Evolutionary conservation across 2,797 vertebrate genomes (phyloP).

Genomic region (Clarias platycephalus): DNA sequence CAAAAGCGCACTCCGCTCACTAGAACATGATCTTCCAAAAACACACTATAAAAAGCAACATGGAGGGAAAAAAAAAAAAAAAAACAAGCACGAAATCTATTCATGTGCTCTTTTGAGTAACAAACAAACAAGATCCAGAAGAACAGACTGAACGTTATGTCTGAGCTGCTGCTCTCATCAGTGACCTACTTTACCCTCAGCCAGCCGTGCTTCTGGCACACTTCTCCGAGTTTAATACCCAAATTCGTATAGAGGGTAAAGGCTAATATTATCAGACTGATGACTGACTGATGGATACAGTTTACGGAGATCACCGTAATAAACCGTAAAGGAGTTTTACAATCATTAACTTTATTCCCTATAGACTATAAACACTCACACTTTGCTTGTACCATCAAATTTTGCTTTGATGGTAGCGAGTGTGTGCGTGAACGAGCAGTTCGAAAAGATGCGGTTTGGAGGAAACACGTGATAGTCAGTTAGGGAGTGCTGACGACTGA

Average conservation of each 20-base stretch:
- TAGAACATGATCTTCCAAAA: slow-evolving; percentile 25
- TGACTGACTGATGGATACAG: background rate
- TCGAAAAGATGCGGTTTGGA: too few species aligned
- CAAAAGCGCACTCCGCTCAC: slow-evolving; percentile 4
- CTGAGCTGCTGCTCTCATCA: background rate
- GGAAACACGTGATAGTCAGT: too few species aligned
- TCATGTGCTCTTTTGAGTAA: background rate
- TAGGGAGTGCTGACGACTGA: too few species aligned
- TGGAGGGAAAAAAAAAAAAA: background rate
- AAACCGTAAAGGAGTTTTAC: too few species aligned
- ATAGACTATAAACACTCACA: too few species aligned
- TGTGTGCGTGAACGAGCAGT: too few species aligned
- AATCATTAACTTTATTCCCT: too few species aligned
- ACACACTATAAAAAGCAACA: slow-evolving; percentile 18
- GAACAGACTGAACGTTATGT: background rate
- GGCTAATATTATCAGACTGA: background rate
- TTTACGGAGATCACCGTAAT: background rate
- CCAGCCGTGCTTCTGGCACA: background rate
- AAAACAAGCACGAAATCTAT: background rate
- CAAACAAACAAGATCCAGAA: slow-evolving; percentile 21
- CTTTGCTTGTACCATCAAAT: too few species aligned
- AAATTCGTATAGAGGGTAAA: background rate
- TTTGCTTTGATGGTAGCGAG: too few species aligned
- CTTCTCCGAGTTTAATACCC: background rate
- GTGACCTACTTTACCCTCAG: slow-evolving; percentile 5